A percentile compares a stretch with the other conserved stretches of the same genome.
Evolutionary conservation across 2,113 vertebrate genomes (phyloP).

Genomic region (Tragelaphus buxtoni): DNA sequence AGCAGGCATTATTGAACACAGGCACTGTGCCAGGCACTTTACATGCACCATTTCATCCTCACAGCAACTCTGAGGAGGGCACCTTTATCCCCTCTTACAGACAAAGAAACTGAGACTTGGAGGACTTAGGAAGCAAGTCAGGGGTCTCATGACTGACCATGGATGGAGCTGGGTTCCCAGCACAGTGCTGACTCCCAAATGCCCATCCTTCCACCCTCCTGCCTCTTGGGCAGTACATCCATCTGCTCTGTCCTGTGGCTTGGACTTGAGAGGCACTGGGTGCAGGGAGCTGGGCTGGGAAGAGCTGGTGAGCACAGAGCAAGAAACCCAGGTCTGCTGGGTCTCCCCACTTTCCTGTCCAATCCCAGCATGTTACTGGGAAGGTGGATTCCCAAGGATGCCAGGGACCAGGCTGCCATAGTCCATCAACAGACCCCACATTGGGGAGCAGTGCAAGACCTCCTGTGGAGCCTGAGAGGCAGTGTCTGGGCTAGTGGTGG

Average conservation of each 20-base stretch:
- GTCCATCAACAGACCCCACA: background rate
- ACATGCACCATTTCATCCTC: conserved; percentile 59
- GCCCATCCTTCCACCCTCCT: background rate
- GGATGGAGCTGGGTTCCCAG: background rate
- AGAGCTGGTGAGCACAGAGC: background rate
- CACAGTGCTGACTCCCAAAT: background rate
- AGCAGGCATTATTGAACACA: conserved; percentile 1
- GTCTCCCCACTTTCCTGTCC: background rate
- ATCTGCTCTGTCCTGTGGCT: background rate
- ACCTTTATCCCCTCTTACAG: conserved; percentile 35
- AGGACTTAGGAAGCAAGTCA: background rate
- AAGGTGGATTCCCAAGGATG: background rate
- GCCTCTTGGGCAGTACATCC: background rate
- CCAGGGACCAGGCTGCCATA: background rate
- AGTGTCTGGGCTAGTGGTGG: background rate
- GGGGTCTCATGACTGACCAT: background rate
- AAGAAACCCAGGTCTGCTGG: background rate
- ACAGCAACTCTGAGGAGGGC: background rate
- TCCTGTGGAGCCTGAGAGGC: background rate
- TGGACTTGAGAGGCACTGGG: background rate
- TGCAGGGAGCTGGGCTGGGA: background rate
- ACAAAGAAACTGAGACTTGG: conserved; percentile 61
- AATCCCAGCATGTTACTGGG: background rate
- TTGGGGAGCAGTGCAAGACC: background rate
- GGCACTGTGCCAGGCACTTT: conserved; percentile 36